Conservation (phyloP, 2,113 vertebrate species). For the Felis chaus region DNA sequence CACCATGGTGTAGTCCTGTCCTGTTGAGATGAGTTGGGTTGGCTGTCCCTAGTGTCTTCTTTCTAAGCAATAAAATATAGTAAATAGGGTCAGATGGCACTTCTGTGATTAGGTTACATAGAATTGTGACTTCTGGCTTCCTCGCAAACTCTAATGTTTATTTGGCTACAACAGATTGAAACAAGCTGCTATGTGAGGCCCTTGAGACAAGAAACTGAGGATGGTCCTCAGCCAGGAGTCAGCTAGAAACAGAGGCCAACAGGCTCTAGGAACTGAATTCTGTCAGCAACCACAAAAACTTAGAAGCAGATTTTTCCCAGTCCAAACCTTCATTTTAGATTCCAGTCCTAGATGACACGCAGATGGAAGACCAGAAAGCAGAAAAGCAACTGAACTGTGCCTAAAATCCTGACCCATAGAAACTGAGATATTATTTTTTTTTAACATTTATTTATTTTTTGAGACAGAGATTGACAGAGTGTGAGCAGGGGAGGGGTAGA, state of each 20-base stretch:
- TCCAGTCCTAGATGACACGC: fast-evolving
- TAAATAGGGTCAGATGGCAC: not conserved
- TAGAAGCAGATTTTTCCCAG: not conserved
- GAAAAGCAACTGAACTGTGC: not conserved
- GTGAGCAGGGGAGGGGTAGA: too few relatives aligned
- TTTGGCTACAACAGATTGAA: not conserved
- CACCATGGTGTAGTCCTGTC: fast-evolving
- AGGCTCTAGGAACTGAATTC: not conserved
- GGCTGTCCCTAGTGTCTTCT: not conserved
- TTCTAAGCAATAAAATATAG: not conserved
- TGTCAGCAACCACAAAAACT: not conserved
- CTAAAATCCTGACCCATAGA: not conserved
- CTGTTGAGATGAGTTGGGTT: not conserved
- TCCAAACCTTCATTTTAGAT: not conserved
- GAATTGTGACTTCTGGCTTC: not conserved
- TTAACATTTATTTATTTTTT: too few relatives aligned
- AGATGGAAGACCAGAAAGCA: not conserved
- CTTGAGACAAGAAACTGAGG: not conserved
- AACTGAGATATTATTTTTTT: not conserved
- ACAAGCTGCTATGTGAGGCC: not conserved
- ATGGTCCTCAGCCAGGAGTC: not conserved
- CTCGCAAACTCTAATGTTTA: not conserved
- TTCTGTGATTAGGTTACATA: not conserved
- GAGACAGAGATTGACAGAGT: too few relatives aligned
- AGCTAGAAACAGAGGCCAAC: not conserved